Evolutionary conservation across 2,797 vertebrate species (phyloP).

Genomic region (Phoeniculus purpureus): DNA sequence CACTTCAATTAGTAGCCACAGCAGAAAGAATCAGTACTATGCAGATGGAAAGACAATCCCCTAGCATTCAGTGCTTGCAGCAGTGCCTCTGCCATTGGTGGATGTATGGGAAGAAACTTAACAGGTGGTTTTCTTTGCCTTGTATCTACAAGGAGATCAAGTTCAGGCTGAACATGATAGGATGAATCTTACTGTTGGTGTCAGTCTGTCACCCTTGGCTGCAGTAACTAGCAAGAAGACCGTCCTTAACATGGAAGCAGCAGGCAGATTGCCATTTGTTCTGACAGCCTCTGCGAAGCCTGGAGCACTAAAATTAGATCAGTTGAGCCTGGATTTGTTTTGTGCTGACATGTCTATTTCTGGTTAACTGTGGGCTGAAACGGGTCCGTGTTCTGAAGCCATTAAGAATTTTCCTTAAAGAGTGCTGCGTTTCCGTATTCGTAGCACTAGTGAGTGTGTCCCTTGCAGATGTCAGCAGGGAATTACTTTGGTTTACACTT

Average conservation of each 20-base stretch:
- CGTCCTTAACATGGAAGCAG: not conserved
- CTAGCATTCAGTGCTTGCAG: not conserved
- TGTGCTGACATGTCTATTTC: not conserved
- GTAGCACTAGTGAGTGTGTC: not conserved
- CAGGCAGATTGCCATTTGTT: not conserved
- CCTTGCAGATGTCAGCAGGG: not conserved
- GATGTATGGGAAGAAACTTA: not conserved
- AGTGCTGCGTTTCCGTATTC: not conserved
- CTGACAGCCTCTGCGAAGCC: not conserved
- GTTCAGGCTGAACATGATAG: not conserved
- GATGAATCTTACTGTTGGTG: fast-evolving
- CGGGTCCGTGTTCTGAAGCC: not conserved
- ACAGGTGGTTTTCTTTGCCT: slow-evolving; percentile 27
- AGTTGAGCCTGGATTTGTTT: not conserved
- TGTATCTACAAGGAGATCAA: not conserved
- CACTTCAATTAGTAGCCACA: not conserved
- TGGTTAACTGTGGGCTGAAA: not conserved
- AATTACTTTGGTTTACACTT: not conserved
- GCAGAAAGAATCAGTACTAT: not conserved
- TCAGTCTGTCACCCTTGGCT: not conserved
- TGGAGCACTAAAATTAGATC: slow-evolving; percentile 2
- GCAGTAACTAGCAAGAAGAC: not conserved
- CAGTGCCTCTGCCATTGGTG: not conserved
- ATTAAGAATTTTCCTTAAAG: not conserved
- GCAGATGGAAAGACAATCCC: not conserved